A percentile compares a stretch with the other conserved stretches of the same genome.
Evolutionary conservation across 2,797 vertebrate species (phyloP).

Genomic region (Sebastes vulpes): DNA sequence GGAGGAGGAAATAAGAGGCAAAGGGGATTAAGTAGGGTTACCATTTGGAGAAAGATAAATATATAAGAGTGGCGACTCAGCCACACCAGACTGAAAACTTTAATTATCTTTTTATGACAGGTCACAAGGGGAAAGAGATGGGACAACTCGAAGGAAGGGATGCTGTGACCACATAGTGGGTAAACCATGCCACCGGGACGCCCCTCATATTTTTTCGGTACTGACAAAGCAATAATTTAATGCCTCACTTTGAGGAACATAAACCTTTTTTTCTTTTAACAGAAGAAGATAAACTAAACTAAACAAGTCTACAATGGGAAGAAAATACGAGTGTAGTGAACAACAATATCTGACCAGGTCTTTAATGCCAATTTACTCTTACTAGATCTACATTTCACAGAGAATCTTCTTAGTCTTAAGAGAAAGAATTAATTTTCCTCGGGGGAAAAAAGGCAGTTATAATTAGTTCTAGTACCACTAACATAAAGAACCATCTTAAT

Average conservation of each 20-base stretch:
- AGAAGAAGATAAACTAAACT: not conserved
- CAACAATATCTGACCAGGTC: not conserved
- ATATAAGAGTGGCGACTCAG: not conserved
- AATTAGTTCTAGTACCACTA: not conserved
- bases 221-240: not conserved
- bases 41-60: conserved; percentile 1
- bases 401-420: not conserved
- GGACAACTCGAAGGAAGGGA: not conserved
- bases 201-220: not conserved
- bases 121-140: not conserved
- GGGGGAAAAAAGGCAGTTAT: not conserved
- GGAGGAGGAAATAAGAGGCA: conserved; percentile 13
- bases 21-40: conserved; percentile 4
- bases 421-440: not conserved
- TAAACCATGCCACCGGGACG: not conserved
- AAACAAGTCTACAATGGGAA: not conserved
- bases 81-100: not conserved
- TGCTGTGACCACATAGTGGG: not conserved
- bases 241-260: not conserved
- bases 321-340: not conserved
- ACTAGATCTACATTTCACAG: not conserved
- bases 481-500: not conserved
- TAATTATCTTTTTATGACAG: not conserved
- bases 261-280: not conserved
- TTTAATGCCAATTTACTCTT: not conserved